These are phyloP conservation scores for Melanocharis versteri DNA, from an alignment of 2,113 vertebrate species.

Conservation along the genomic window DNA sequence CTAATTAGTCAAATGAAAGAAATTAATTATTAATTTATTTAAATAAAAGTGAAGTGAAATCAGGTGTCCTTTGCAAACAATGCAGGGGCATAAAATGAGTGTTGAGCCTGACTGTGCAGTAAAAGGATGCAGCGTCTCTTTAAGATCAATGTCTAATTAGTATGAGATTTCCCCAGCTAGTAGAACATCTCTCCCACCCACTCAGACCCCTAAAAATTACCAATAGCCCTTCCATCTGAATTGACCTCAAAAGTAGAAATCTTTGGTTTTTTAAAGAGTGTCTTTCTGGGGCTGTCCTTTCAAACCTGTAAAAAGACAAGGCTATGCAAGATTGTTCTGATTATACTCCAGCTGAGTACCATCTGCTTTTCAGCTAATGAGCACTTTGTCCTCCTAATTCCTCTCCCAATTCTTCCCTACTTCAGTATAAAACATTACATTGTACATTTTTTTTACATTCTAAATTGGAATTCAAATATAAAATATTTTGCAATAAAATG, in stretches of 20 bases:
- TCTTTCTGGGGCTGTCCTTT: background rate
- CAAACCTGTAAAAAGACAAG: background rate
- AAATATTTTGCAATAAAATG: background rate
- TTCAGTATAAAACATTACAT: background rate
- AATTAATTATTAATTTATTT: background rate
- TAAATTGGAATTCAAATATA: background rate
- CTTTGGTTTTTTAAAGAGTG: background rate
- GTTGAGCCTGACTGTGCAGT: background rate
- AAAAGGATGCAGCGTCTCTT: background rate
- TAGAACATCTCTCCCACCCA: background rate
- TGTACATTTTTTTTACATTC: background rate
- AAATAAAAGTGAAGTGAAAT: background rate
- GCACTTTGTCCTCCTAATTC: background rate
- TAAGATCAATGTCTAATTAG: background rate
- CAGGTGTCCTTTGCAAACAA: background rate
- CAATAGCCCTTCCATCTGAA: background rate
- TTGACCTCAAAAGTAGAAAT: background rate
- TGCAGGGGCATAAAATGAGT: background rate
- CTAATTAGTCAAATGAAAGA: background rate
- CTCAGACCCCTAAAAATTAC: background rate
- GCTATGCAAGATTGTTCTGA: background rate
- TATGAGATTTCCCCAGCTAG: background rate
- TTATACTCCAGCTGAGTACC: background rate
- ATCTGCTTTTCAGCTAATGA: conserved; percentile 6
- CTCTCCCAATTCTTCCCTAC: background rate